Conservation (phyloP, 2,797 vertebrate species). For the Oreochromis mossambicus region DNA sequence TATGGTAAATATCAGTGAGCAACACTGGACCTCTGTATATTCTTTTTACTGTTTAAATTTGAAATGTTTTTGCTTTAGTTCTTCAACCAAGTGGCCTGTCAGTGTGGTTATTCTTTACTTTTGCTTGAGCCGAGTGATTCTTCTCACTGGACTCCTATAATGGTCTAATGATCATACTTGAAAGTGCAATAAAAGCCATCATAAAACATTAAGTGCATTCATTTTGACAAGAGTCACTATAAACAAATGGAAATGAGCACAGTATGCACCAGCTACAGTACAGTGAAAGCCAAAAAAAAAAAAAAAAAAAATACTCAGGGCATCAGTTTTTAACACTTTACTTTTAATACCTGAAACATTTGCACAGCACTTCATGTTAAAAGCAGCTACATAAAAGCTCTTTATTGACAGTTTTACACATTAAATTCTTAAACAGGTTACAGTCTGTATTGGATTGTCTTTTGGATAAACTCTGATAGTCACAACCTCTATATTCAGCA, state of each 20-base stretch:
- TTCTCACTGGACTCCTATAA: not conserved
- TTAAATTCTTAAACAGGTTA: not conserved
- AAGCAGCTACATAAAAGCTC: not conserved
- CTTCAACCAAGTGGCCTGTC: not conserved
- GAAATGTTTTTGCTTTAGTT: not conserved
- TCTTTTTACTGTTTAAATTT: not conserved
- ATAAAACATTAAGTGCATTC: not conserved
- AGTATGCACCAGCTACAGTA: not conserved
- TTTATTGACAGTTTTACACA: not conserved
- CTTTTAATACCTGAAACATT: not conserved
- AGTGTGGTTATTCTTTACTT: not conserved
- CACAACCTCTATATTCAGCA: not conserved
- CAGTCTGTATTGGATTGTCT: slow-evolving; percentile 18
- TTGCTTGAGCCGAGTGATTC: fast-evolving
- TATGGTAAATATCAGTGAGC: not conserved
- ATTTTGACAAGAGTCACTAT: not conserved
- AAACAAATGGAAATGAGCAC: not conserved
- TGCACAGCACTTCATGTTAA: not conserved
- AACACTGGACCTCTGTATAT: not conserved
- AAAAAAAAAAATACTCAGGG: not conserved
- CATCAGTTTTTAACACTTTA: not conserved
- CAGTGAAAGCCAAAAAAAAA: not conserved
- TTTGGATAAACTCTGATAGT: slow-evolving; percentile 19
- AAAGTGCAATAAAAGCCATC: not conserved
- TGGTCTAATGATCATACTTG: not conserved